Evolutionary conservation across 2,888 invertebrate genomes (phyloP), one percentile per base, ranked within the genome.

Genomic region (Amorpha juglandis): DNA sequence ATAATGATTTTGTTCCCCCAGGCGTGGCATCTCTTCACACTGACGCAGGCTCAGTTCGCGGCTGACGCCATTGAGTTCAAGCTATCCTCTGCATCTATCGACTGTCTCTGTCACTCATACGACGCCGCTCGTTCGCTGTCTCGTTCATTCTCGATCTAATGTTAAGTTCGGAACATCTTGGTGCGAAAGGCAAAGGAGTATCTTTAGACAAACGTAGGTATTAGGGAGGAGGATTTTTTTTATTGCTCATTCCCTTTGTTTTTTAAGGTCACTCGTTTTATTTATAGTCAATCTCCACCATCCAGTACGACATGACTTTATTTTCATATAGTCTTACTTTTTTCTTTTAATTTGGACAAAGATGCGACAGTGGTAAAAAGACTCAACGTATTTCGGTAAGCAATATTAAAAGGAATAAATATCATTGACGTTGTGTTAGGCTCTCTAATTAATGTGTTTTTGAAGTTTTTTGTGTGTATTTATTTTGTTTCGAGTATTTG

Each of bases 241-340:
- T 72, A 77, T 82, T 85, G 86, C 83, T 87, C 84, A 86, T 85
- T 82, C 76, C 81, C 78, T 75, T 71, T n/a, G n/a, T n/a, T 73
- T 75, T 77, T 27, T 75, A 69, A 71, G 72, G 70, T 76, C 69
- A 76, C 71, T 77, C 70, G 69, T 77, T 50, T 74, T 69, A 73
- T 78, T 74, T 74, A 70, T 71, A 72, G 70, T 69, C 73, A 72
- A 78, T 78, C 77, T 78, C 72, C 78, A 79, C 89, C 90, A 91
- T 91, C 89, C 88, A 82, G 79, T 87, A 78, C 88, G 92, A 88
- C 91, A 91, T 91, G 90, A 87, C 89, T 81, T 69, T 66, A n/a
- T 72, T 77, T 78, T 67, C 64, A 38, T 38, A 38, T 9, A 7
- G 70, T n/a, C n/a, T 4, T 27, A 72, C 74, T 73, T 8, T 38